A percentile compares a stretch with the other conserved stretches of the same genome.
Evolutionary conservation across 2,888 invertebrate genomes (phyloP).

Genomic region (Gerosis bhagava): DNA sequence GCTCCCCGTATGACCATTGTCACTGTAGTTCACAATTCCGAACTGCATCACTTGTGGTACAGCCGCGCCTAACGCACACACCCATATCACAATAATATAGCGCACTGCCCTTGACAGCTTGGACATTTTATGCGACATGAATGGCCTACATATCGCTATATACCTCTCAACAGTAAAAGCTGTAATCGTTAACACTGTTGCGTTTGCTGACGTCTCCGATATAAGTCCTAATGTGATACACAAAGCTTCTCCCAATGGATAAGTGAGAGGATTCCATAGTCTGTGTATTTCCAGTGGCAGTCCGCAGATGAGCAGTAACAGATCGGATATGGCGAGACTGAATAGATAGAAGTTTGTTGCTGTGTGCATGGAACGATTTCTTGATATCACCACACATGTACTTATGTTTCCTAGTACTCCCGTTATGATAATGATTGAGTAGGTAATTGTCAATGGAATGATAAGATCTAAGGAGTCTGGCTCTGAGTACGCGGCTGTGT

Average conservation of each 20-base stretch:
- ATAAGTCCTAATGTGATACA: slow-evolving; percentile 89
- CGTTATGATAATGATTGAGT: slow-evolving; percentile 86
- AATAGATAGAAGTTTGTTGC: slow-evolving; percentile 93
- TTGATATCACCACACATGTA: slow-evolving; percentile 90
- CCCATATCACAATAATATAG: slow-evolving; percentile 90
- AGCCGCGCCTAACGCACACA: slow-evolving; percentile 88
- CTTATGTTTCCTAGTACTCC: slow-evolving; percentile 91
- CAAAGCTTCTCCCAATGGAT: slow-evolving; percentile 89
- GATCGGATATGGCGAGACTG: slow-evolving; percentile 90
- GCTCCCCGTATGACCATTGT: slow-evolving; percentile 72
- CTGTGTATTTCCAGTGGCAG: slow-evolving; percentile 90
- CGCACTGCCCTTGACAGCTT: slow-evolving; percentile 91
- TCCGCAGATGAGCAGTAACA: slow-evolving; percentile 88
- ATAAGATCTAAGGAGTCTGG: slow-evolving; percentile 83
- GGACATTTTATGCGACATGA: slow-evolving; percentile 91
- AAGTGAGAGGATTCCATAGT: slow-evolving; percentile 88
- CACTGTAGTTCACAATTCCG: slow-evolving; percentile 83
- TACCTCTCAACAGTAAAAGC: slow-evolving; percentile 95
- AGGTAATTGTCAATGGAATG: slow-evolving; percentile 86
- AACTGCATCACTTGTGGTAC: slow-evolving; percentile 92
- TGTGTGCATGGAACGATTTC: slow-evolving; percentile 91
- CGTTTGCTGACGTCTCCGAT: slow-evolving; percentile 93
- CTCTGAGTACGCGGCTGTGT: slow-evolving; percentile 48
- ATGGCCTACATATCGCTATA: slow-evolving; percentile 93
- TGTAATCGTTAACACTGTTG: slow-evolving; percentile 93